Percentiles rank a stretch among this genome's conserved stretches.
phyloP scores from a whole-genome alignment of 2,113 vertebrate genomes.

The Passer montanus region DNA sequence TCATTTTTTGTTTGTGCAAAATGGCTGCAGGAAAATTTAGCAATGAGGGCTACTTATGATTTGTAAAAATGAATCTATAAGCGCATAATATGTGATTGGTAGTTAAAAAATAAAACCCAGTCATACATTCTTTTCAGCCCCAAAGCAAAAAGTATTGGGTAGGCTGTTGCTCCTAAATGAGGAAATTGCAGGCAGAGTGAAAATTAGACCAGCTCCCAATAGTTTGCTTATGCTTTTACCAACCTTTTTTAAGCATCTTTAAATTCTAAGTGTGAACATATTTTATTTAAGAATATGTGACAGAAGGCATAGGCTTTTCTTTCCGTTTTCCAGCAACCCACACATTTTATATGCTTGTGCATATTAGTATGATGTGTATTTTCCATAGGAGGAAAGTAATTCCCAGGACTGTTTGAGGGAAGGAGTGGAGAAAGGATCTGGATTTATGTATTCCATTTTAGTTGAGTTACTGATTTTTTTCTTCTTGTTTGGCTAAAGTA shows the following conservation, averaged over 20 bases:
- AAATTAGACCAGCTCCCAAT: slow-evolving; percentile 40
- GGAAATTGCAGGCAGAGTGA: slow-evolving; percentile 3
- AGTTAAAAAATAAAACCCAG: neutral
- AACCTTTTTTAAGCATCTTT: neutral
- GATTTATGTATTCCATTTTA: neutral
- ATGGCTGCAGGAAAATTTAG: no score
- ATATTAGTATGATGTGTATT: slow-evolving; percentile 1
- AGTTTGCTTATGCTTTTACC: slow-evolving; percentile 33
- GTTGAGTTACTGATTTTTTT: neutral
- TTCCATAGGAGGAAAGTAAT: neutral
- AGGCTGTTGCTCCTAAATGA: neutral
- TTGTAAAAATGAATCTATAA: neutral
- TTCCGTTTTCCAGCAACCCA: neutral
- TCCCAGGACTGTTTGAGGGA: neutral
- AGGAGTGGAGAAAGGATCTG: neutral
- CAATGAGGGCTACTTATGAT: neutral
- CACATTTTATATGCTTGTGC: neutral
- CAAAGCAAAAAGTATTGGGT: neutral
- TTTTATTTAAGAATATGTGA: slow-evolving; percentile 40
- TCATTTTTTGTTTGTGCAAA: neutral
- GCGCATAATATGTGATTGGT: neutral
- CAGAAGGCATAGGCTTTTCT: slow-evolving; percentile 57
- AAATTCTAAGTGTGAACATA: slow-evolving; percentile 31
- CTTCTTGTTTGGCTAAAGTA: neutral
- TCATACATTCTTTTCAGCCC: neutral